Conservation (phyloP, 2,888 invertebrate genomes). For the Calephelis perditalis region DNA sequence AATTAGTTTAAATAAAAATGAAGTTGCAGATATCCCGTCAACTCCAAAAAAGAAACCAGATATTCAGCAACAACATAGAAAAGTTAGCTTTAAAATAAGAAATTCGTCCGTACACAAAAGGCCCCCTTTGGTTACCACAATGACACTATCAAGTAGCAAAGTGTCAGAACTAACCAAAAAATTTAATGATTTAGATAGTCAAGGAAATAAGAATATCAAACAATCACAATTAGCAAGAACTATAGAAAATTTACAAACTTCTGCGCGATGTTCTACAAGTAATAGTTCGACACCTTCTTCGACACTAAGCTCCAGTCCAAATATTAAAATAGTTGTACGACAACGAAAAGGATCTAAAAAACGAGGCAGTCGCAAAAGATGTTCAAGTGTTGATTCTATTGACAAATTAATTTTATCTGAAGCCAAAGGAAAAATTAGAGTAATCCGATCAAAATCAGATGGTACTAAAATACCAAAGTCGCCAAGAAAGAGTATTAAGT, state of each 20-base stretch:
- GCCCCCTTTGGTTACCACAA: constrained; percentile 57
- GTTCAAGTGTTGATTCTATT: constrained; percentile 69
- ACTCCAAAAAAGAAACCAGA: constrained; percentile 10
- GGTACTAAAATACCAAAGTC: constrained; percentile 63
- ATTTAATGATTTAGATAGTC: constrained; percentile 81
- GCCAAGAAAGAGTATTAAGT: constrained; percentile 59
- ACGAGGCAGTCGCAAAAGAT: constrained; percentile 68
- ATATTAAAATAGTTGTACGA: constrained; percentile 68
- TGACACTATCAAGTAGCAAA: constrained; percentile 74
- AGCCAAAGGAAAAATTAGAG: constrained; percentile 49
- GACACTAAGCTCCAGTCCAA: constrained; percentile 66
- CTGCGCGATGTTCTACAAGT: constrained; percentile 49
- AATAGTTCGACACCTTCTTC: constrained; percentile 69
- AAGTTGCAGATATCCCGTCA: background rate
- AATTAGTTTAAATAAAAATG: constrained; percentile 29
- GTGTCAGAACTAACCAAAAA: constrained; percentile 84
- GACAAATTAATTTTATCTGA: constrained; percentile 55
- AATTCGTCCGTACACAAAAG: constrained; percentile 66
- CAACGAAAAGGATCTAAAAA: constrained; percentile 65
- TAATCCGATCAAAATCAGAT: constrained; percentile 69
- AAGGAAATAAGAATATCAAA: constrained; percentile 56
- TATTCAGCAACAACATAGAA: constrained; percentile 58
- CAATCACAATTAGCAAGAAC: constrained; percentile 76
- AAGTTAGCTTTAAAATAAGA: constrained; percentile 81
- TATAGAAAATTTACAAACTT: constrained; percentile 62